Conservation (phyloP, 2,113 vertebrate genomes). For the Clupea harengus region DNA sequence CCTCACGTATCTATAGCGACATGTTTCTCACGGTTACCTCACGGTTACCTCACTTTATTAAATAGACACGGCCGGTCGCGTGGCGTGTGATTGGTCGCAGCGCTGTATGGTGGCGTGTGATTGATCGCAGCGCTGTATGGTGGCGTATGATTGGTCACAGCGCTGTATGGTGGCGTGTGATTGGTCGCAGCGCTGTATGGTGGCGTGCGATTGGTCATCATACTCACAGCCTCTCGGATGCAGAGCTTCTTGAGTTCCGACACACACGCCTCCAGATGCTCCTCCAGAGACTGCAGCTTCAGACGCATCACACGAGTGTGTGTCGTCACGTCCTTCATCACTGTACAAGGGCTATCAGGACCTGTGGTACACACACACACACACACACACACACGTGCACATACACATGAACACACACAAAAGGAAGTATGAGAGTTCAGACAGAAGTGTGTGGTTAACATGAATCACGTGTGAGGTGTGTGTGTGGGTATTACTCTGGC, state of each 20-base stretch:
- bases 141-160: too few relatives aligned
- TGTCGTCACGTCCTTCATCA: conserved; percentile 76
- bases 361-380: conserved; percentile 60
- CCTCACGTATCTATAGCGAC: neutral
- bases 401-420: neutral
- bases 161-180: neutral
- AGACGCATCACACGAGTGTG: conserved; percentile 75
- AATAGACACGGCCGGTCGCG: too few relatives aligned
- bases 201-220: neutral
- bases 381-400: neutral
- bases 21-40: too few relatives aligned
- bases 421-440: too few relatives aligned
- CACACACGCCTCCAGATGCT: conserved; percentile 76
- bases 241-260: conserved; percentile 84
- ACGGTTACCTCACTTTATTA: too few relatives aligned
- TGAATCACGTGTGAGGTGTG: too few relatives aligned
- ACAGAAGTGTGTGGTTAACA: too few relatives aligned
- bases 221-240: conserved; percentile 84
- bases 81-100: too few relatives aligned
- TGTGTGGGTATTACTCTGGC: too few relatives aligned
- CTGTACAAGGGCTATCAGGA: conserved; percentile 76
- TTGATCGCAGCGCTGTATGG: too few relatives aligned
- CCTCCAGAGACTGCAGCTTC: conserved; percentile 80
- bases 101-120: too few relatives aligned
- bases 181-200: neutral